Evolutionary conservation across 2,797 vertebrate genomes (phyloP), one percentile per base, ranked within the genome.

Genomic region (Gobio occitaniae): DNA sequence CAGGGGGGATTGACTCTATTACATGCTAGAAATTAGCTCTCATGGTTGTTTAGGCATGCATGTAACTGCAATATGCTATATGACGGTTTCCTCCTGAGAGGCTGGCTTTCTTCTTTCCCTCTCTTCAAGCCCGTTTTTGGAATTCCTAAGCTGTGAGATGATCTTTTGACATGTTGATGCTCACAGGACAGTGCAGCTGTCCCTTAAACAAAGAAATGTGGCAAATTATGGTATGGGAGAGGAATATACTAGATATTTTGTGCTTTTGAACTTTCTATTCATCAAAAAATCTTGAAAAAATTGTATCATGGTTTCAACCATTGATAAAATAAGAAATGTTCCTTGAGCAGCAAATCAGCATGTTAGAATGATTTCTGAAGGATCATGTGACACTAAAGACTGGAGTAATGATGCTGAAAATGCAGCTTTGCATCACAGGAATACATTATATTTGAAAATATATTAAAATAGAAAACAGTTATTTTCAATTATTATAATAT

Each of bases 11-110:
- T 78, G 74, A 70, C 10, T 44, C 32, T 66, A 50, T 74, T 50
- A 59, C 50, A 17, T 78, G n/a, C 2, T 47, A 47, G n/a, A 56
- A 54, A 77, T 83, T 25, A 52, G 44, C 44, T 29, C 29, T n/a
- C 17, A 68, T 44, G 36, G 74, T 56, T 56, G 50, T 71, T 77
- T 68, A 69, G 63, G 38, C 74, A 32, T 69, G 82, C 36, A 32
- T 71, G 25, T 47, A 82, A 16, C 56, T 63, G 70, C 80, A 74
- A 16, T 48, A 74, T 82, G 80, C 80, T 63, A 68, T 54, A 80
- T 52, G 63, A 69, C n/a, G 3, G 70, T 63, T 65, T 54, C 25
- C 74, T 54, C 41, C 11, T 78, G 50, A 59, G 63, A 56, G 21
- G n/a, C 68, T 50, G 81, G 19, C 41, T 50, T 74, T 21, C 38